Evolutionary conservation across 2,113 vertebrate genomes (phyloP), one percentile per base, ranked within the genome.

Genomic region (Anseranas semipalmata): DNA sequence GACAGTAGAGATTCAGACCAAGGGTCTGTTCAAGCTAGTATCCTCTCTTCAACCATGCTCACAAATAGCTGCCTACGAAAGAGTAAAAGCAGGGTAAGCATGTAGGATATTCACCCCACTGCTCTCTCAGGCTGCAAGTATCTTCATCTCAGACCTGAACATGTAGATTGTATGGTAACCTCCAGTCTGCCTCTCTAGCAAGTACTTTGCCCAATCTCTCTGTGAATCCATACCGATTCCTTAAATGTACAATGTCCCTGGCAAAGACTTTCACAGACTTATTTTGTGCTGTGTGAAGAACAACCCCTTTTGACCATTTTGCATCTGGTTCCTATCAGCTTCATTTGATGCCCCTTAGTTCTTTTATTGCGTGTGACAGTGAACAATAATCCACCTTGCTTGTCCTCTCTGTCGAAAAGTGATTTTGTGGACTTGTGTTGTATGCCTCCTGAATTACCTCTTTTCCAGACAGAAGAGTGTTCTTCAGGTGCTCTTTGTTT

Each of bases 361-460:
- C 63, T 41, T 68, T 20, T 24, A 3, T n/a, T 45, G 52, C 7
- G 15, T 33, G 24, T 1, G 4, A 39, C 41, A 58, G 52, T 7
- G 43, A 59, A 15, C 5, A n/a, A 17, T 3, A 30, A 17, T 65
- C n/a, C 32, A 22, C 41, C 37, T 15, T n/a, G 19, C 21, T 85
- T 24, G 27, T 21, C 15, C 10, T 5, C 6, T 25, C 59, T 45
- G 32, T n/a, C 24, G 1, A 0, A 8, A 18, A 15, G 12, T 73
- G 50, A 37, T 67, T 85, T 71, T 73, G 28, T 39, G 39, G n/a
- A 41, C 24, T 25, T 37, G 28, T 7, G 4, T 12, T 0, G 0
- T 13, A 14, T 50, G 25, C 48, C 12, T 33, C 12, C 53, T 24
- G 22, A 68, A 50, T 33, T 12, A 15, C 9, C 6, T 55, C 43